Evolutionary conservation across 2,797 vertebrate species (phyloP).

Genomic region (Oceanodroma leucorhoa): DNA sequence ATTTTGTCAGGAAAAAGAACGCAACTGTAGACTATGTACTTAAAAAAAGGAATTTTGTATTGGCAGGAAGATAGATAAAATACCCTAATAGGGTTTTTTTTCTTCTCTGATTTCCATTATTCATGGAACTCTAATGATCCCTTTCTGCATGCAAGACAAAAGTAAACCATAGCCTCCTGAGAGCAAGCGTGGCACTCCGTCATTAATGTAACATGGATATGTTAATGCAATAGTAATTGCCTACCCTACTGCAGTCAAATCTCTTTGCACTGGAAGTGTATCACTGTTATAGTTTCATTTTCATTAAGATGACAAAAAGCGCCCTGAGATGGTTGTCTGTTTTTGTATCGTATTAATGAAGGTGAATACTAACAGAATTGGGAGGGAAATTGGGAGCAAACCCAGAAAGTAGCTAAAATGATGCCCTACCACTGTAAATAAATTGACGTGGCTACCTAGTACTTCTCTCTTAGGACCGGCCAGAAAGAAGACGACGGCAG

Average conservation of each 20-base stretch:
- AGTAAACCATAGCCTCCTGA: constrained; percentile 10
- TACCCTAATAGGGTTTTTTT: neutral
- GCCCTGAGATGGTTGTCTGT: neutral
- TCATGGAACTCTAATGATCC: constrained; percentile 44
- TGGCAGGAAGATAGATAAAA: constrained; percentile 37
- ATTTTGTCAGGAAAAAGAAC: constrained; percentile 29
- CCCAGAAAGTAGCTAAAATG: neutral
- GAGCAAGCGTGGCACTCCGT: neutral
- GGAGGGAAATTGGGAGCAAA: neutral
- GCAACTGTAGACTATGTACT: neutral
- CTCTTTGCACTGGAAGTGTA: neutral
- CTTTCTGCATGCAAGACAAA: neutral
- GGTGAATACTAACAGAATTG: neutral
- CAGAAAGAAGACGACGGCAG: neutral
- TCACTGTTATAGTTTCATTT: neutral
- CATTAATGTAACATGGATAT: constrained; percentile 6
- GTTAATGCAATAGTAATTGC: constrained; percentile 30
- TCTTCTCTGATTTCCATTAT: constrained; percentile 35
- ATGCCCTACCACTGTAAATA: neutral
- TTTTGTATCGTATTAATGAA: neutral
- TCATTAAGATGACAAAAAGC: constrained; percentile 3
- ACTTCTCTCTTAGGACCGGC: accelerated
- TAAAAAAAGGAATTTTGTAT: neutral
- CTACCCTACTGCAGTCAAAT: neutral
- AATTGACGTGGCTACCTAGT: neutral